Percentiles rank a stretch among this genome's conserved stretches.
Evolutionary conservation across 2,113 vertebrate genomes (phyloP).

Genomic region (Limanda limanda): DNA sequence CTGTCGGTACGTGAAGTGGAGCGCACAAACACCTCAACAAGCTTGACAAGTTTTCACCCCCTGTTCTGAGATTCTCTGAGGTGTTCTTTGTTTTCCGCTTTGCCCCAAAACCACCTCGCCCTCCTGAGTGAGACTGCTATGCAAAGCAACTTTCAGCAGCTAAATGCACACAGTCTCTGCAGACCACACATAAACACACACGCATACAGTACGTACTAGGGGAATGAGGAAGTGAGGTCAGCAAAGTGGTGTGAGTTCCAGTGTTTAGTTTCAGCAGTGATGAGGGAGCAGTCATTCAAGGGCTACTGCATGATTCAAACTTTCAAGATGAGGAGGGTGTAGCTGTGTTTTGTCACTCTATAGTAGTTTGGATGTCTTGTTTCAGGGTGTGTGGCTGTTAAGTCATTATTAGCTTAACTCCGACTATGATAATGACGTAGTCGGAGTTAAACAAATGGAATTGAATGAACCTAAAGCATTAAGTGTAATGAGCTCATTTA

Average conservation of each 20-base stretch:
- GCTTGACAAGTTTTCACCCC: background rate
- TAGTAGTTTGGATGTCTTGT: background rate
- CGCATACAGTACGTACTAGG: conserved; percentile 7
- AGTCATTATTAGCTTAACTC: background rate
- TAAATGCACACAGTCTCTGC: conserved; percentile 12
- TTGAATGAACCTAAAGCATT: background rate
- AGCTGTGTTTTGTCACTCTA: background rate
- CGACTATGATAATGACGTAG: background rate
- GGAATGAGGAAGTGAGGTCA: conserved; percentile 68
- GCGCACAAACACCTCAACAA: background rate
- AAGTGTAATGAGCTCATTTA: background rate
- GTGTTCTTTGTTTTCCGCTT: conserved; percentile 23
- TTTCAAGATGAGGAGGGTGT: background rate
- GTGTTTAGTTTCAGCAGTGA: conserved; percentile 60
- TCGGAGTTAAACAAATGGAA: background rate
- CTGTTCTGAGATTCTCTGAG: background rate
- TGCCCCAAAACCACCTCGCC: conserved; percentile 25
- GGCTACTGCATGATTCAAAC: background rate
- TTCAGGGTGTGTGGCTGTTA: background rate
- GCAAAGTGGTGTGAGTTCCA: conserved; percentile 57
- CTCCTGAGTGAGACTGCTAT: conserved; percentile 16
- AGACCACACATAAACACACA: background rate
- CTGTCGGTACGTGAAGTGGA: conserved; percentile 84
- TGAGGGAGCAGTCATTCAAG: conserved; percentile 33
- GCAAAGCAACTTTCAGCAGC: conserved; percentile 24